phyloP scores from a whole-genome alignment of 1,140 invertebrate species.

The Riptortus pedestris region DNA sequence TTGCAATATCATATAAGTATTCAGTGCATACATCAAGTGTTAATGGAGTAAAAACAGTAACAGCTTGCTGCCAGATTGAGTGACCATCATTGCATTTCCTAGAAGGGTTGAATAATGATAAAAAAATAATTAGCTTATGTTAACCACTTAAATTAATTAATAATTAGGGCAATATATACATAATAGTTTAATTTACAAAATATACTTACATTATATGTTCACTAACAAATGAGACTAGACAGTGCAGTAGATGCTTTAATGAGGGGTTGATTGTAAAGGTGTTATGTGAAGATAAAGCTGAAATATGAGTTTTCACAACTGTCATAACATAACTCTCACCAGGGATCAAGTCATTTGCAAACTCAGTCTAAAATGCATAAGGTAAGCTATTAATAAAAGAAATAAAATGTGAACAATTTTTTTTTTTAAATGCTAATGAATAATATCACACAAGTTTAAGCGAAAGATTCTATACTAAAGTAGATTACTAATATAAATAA shows the following conservation, averaged over 20 bases:
- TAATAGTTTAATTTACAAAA: too few species aligned
- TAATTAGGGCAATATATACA: not conserved
- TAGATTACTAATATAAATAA: too few species aligned
- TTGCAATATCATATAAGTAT: constrained; percentile 51
- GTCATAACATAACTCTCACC: constrained; percentile 66
- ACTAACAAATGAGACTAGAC: constrained; percentile 54
- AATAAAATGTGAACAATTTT: too few species aligned
- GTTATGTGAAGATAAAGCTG: constrained; percentile 37
- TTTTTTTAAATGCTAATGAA: too few species aligned
- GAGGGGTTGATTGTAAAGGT: constrained; percentile 49
- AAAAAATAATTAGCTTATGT: not conserved
- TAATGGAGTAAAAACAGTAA: constrained; percentile 56
- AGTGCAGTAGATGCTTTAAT: constrained; percentile 53
- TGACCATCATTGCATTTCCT: constrained; percentile 43
- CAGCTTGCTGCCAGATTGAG: constrained; percentile 38
- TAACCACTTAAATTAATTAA: not conserved
- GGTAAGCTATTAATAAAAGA: too few species aligned
- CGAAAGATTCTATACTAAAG: too few species aligned
- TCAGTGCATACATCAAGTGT: constrained; percentile 63
- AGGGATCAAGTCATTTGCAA: constrained; percentile 67
- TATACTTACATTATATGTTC: constrained; percentile 52
- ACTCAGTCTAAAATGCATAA: constrained; percentile 55
- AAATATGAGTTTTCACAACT: constrained; percentile 36
- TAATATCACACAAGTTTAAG: too few species aligned
- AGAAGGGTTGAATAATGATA: constrained; percentile 23